Conservation (phyloP, 2,797 vertebrate genomes). For the Nyctalus aviator region DNA sequence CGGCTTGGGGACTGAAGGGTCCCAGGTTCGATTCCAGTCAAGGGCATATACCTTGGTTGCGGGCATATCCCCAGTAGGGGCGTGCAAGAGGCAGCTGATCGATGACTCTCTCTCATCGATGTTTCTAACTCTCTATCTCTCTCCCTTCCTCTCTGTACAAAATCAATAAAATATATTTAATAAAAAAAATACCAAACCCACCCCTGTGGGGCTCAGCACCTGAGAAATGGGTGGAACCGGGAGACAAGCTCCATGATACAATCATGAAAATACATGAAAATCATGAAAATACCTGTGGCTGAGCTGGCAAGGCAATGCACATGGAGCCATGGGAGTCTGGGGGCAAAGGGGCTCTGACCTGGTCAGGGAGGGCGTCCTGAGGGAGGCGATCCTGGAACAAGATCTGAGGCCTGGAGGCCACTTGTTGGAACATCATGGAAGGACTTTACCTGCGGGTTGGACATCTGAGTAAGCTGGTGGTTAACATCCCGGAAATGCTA, state of each 20-base stretch:
- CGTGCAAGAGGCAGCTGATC: no score
- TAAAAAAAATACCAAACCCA: not conserved
- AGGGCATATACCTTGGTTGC: no score
- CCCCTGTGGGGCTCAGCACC: not conserved
- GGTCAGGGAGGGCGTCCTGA: not conserved
- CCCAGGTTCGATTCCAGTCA: no score
- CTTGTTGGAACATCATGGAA: rapidly evolving
- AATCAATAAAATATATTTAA: no score
- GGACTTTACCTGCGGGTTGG: not conserved
- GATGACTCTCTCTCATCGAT: no score
- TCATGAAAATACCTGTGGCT: no score
- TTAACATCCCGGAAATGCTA: not conserved
- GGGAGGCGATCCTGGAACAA: not conserved
- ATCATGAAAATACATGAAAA: not conserved
- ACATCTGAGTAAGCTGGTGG: not conserved
- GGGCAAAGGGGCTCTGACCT: not conserved
- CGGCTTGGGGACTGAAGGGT: no score
- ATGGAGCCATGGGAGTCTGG: not conserved
- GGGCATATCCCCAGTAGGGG: no score
- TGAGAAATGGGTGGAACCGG: not conserved
- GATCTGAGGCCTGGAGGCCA: not conserved
- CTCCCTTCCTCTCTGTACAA: no score
- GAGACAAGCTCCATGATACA: not conserved
- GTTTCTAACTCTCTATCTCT: no score
- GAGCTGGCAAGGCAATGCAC: no score